Percentiles rank a stretch among this genome's conserved stretches.
Evolutionary conservation across 2,113 vertebrate genomes (phyloP).

Genomic region (Vulpes vulpes): DNA sequence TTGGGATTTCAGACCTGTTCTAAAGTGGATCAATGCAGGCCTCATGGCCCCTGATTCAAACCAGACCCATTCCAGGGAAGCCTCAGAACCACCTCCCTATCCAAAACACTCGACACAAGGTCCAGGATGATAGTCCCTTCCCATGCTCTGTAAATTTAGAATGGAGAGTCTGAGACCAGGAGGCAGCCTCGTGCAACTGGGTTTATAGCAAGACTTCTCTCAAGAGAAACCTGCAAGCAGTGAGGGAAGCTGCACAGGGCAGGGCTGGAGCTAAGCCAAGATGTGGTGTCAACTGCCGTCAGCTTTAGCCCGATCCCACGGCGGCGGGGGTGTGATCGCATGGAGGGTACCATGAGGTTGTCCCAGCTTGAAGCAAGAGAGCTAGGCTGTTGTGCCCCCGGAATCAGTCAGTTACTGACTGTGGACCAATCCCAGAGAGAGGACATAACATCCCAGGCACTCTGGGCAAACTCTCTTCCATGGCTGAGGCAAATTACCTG

Average conservation of each 20-base stretch:
- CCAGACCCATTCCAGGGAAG: neutral
- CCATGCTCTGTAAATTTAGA: neutral
- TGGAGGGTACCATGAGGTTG: neutral
- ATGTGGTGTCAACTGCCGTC: neutral
- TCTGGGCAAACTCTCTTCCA: neutral
- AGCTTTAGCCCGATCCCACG: neutral
- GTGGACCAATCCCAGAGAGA: neutral
- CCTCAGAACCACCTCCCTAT: neutral
- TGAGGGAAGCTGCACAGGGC: neutral
- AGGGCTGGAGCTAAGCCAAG: neutral
- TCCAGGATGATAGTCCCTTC: neutral
- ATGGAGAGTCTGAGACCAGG: neutral
- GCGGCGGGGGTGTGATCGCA: neutral
- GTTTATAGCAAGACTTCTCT: neutral
- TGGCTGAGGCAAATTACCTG: neutral
- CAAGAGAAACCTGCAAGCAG: neutral
- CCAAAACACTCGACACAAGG: neutral
- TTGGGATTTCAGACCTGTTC: neutral
- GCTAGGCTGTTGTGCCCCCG: neutral
- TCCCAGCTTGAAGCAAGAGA: neutral
- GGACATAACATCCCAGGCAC: neutral
- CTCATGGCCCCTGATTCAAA: neutral
- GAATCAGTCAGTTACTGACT: neutral
- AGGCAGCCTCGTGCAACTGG: neutral
- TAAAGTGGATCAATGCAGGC: neutral